Evolutionary conservation across 2,797 vertebrate species (phyloP), one percentile per base, ranked within the genome.

Genomic region (Molossus molossus): DNA sequence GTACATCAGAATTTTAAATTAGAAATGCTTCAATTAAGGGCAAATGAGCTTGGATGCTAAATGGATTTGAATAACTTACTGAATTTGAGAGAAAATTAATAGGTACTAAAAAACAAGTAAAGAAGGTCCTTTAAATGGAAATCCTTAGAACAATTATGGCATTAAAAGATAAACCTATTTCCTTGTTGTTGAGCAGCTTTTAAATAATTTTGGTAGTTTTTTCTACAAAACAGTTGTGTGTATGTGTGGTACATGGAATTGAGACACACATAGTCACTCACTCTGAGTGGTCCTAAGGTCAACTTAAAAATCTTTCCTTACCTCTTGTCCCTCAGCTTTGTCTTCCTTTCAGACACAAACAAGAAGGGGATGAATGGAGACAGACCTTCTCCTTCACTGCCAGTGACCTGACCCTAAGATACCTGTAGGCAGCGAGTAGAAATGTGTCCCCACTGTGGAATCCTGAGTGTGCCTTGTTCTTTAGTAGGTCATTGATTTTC

Each of bases 31-130:
- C 81, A 72, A 13, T 94, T 95, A 89, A 94, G 80, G 53, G 55
- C 75, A 90, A 72, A 92, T 91, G 91, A 92, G 18, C n/a, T 95
- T 96, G 62, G 62, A 64, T 94, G 29, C 60, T 84, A 57, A 96
- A 69, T 81, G 45, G 17, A 84, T 94, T 90, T 90, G 79, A 95
- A 67, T 73, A 87, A 67, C 33, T 90, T 93, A 13, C 75, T 96
- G 20, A 48, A 45, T 73, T 84, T 70, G 29, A 76, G 67, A 55
- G 20, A 23, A 80, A 80, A 83, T 93, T 90, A 80, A 76, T 80
- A 86, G 69, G 21, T n/a, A 89, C n/a, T 55, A 57, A 79, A 79
- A 70, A 75, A 60, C 45, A 69, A 92, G 72, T n/a, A 69, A 73
- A 53, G 15, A 27, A 67, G 29, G 11, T 64, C 29, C 64, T 94